Evolutionary conservation across 1,140 invertebrate species (phyloP), one percentile per base, ranked within the genome.

Genomic region (Brachionus plicatilis): DNA sequence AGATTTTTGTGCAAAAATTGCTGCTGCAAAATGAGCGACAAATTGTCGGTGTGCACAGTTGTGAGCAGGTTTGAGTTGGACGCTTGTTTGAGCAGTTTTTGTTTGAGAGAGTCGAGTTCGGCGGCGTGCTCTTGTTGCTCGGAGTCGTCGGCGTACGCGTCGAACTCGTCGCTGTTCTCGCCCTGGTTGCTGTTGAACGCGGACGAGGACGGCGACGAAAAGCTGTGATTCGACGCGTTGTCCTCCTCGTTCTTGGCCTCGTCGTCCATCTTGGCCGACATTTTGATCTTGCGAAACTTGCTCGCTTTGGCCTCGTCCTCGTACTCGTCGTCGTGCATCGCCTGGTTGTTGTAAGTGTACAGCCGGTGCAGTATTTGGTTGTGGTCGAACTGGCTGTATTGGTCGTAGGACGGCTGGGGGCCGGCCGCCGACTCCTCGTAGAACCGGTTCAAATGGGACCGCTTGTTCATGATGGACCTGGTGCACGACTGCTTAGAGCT

Each of bases 1-100:
- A 80, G 20, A 50, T 76, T 76, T 50, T 76, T 76, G n/a, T 76
- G 72, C 47, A 76, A 76, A 47, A 76, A 76, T 11, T 76, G 72
- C 20, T 76, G 72, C 27, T 76, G 72, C 29, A 76, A 37, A 50
- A 76, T 76, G 6, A 76, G 17, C 8, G 72, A 76, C 45, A 76
- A 50, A 53, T 75, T 75, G 37, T 76, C 72, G 7, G 41, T 50
- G 50, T 76, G 53, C 6, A 76, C 72, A 12, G 72, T 50, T 2
- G 72, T 76, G 9, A 76, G 47, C 27, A 76, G 33, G 53, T 76
- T 76, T 5, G 72, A 76, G 43, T 50, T 29, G 11, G 45, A 70
- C 3, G 66, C 20, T 76, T 76, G 72, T 27, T 50, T 76, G 12
- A 76, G 33, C 20, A 27, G 20, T 14, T 76, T 76, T 24, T 76